A percentile compares a stretch with the other conserved stretches of the same genome.
phyloP scores from a whole-genome alignment of 2,113 vertebrate species.

The Melozone crissalis region DNA sequence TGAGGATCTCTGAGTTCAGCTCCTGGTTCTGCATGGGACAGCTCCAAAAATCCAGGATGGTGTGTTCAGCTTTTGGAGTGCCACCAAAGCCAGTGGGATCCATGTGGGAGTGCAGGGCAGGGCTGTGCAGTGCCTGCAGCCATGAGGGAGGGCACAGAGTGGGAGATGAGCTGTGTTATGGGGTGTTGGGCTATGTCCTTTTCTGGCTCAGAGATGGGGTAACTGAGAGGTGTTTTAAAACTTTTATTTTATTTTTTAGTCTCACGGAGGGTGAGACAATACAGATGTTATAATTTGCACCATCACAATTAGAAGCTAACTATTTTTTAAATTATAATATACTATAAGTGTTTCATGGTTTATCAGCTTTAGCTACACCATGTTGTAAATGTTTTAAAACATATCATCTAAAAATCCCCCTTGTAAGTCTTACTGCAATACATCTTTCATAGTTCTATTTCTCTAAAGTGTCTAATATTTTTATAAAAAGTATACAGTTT shows the following conservation, averaged over 20 bases:
- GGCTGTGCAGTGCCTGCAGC: neutral
- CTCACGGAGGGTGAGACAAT: neutral
- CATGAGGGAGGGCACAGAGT: accelerated
- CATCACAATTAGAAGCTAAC: neutral
- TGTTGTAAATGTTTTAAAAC: neutral
- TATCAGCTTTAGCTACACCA: neutral
- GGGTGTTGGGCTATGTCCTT: neutral
- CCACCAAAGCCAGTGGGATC: neutral
- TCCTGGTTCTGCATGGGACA: neutral
- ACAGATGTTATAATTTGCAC: neutral
- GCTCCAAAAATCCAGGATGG: neutral
- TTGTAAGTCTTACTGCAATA: neutral
- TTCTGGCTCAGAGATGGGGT: neutral
- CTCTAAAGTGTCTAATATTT: neutral
- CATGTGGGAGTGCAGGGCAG: neutral
- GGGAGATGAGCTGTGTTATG: neutral
- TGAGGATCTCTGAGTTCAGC: neutral
- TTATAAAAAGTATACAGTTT: neutral
- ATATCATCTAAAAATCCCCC: neutral
- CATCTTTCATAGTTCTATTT: neutral
- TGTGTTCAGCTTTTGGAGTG: neutral
- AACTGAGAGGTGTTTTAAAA: neutral
- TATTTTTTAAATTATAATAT: too few species aligned
- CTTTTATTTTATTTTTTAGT: neutral
- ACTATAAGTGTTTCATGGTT: neutral